Evolutionary conservation across 1,140 invertebrate genomes (phyloP).

Genomic region (Leptinotarsa lineolata): DNA sequence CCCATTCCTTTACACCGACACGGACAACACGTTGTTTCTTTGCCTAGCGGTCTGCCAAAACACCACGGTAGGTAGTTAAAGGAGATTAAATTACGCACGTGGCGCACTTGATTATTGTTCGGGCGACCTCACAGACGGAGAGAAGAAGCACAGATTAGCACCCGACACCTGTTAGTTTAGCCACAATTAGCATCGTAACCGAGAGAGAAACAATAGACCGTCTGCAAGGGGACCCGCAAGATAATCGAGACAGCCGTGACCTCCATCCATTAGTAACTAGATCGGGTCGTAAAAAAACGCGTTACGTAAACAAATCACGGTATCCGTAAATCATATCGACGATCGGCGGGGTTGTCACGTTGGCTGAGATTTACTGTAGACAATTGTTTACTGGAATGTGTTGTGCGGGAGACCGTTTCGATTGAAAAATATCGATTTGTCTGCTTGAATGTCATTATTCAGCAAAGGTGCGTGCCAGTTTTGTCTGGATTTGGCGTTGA

Average conservation of each 20-base stretch:
- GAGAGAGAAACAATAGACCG: conserved; percentile 29
- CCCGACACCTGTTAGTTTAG: conserved; percentile 29
- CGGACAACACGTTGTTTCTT: conserved; percentile 10
- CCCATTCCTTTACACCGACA: not conserved
- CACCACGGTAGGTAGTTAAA: conserved; percentile 17
- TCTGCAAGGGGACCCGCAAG: conserved; percentile 24
- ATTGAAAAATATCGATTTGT: too few relatives aligned
- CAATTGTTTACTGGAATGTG: not conserved
- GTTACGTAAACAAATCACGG: conserved; percentile 36
- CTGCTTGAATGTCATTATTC: not conserved
- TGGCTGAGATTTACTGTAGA: not conserved
- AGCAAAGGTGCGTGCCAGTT: too few relatives aligned
- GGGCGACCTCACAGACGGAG: conserved; percentile 19
- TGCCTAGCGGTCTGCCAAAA: conserved; percentile 18
- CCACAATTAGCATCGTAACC: conserved; percentile 27
- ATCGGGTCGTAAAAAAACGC: conserved; percentile 33
- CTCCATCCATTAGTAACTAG: conserved; percentile 34
- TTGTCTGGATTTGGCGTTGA: too few relatives aligned
- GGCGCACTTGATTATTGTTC: conserved; percentile 22
- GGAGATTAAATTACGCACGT: conserved; percentile 28
- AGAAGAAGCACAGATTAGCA: conserved; percentile 13
- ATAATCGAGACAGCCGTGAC: conserved; percentile 36
- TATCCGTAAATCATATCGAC: conserved; percentile 12
- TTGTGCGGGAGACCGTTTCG: too few relatives aligned
- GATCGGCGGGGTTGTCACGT: conserved; percentile 16